Base-by-base conservation (phyloP, 2,797 vertebrate genomes). In the Poeciliopsis paucimaculata region DNA sequence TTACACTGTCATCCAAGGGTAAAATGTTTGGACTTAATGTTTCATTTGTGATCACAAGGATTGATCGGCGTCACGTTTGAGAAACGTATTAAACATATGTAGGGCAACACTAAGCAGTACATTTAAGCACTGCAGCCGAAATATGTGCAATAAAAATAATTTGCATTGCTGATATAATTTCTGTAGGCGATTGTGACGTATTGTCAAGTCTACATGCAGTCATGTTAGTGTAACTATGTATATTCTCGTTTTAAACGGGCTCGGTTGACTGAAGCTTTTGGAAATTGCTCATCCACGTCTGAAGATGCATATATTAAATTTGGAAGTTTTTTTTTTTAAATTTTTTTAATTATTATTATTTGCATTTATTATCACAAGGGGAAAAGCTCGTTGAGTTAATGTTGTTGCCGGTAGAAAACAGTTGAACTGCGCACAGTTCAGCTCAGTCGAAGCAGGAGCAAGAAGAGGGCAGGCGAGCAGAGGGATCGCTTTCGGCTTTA, bases 371-470 rank as follows among this genome's bases (percentile, higher is more conserved):
- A 39, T 66, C 82, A 2, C 84, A 51, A 18, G 84, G 84, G 18
- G 28, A 90, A 88, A 88, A 81, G 89, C 80, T 72, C 87, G 83
- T 87, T 86, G 90, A 90, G 92, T 88, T 93, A 92, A 92, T 91
- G 86, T 91, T 94, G 90, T 91, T 90, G 82, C 90, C 88, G 94
- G 91, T 88, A 86, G 92, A 93, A 90, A 93, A 92, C 89, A 92
- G 94, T 93, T 89, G 95, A 95, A 93, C 93, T 93, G 95, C 95
- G 94, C 94, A 95, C 94, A 96, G 96, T 96, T 95, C 93, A 95
- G 91, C 93, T 95, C 94, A 96, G 95, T 94, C 91, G 93, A 90
- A 89, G 91, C 90, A 80, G 92, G 88, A 94, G 94, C 93, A 87
- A 91, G 66, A 79, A 92, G 93, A 93, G 92, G 89, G 93, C 93